These are phyloP conservation scores for Knipowitschia caucasica DNA, from an alignment of 2,797 vertebrate species.

Conservation along the genomic window DNA sequence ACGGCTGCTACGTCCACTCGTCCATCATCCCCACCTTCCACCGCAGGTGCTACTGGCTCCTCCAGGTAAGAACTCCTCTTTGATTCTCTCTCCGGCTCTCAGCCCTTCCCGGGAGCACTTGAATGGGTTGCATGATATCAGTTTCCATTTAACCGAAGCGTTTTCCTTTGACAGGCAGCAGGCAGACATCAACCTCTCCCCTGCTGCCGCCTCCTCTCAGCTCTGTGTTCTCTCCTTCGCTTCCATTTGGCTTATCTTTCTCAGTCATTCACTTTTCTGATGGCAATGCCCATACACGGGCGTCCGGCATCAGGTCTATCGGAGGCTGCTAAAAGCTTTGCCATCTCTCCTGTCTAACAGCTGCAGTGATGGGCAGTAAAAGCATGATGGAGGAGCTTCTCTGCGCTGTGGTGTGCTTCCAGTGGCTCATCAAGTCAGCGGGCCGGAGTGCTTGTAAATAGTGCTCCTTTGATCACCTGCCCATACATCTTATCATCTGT, in stretches of 20 bases:
- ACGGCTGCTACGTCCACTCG: slow-evolving; percentile 98
- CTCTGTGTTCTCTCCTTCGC: slow-evolving; percentile 33
- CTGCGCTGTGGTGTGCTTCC: slow-evolving; percentile 66
- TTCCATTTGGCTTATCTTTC: slow-evolving; percentile 69
- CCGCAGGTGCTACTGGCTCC: slow-evolving; percentile 85
- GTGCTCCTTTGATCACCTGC: slow-evolving; percentile 68
- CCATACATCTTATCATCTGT: slow-evolving; percentile 65
- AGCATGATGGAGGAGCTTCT: slow-evolving; percentile 68
- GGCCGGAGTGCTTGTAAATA: slow-evolving; percentile 72
- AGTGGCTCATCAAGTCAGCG: slow-evolving; percentile 60
- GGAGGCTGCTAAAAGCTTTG: slow-evolving; percentile 69
- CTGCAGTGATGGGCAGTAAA: slow-evolving; percentile 72
- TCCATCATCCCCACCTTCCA: slow-evolving; percentile 99
- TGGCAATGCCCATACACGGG: slow-evolving; percentile 62
- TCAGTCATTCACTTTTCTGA: slow-evolving; percentile 66
- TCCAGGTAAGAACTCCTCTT: slow-evolving; percentile 73
- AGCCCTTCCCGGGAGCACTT: slow-evolving; percentile 33
- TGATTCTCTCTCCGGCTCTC: slow-evolving; percentile 24
- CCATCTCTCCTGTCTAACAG: slow-evolving; percentile 67
- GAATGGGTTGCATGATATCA: slow-evolving; percentile 56
- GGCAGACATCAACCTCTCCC: slow-evolving; percentile 57
- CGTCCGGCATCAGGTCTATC: slow-evolving; percentile 60
- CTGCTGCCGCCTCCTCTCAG: slow-evolving; percentile 19
- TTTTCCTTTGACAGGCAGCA: slow-evolving; percentile 63
- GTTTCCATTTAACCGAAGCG: slow-evolving; percentile 59